phyloP scores from a whole-genome alignment of 2,888 invertebrate species.

The Parthenolecanium corni region DNA sequence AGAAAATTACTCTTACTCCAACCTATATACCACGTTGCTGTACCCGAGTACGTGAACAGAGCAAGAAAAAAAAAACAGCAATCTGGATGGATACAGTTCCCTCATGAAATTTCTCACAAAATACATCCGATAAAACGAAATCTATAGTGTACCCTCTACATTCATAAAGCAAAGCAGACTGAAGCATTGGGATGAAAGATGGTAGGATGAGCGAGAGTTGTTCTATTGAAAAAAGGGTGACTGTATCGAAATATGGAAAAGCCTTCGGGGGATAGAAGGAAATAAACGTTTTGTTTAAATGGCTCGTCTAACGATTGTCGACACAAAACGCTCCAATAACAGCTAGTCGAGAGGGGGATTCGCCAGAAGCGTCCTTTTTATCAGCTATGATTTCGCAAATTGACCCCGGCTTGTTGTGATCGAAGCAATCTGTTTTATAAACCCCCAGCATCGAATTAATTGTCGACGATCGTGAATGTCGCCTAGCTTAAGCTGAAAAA shows the following conservation, averaged over 20 bases:
- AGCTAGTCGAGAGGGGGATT: conserved; percentile 11
- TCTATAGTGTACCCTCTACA: too few species aligned
- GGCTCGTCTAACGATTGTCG: not conserved
- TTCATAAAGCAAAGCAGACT: too few species aligned
- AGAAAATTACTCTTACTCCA: too few species aligned
- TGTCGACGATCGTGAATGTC: not conserved
- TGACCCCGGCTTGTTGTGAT: conserved; percentile 16
- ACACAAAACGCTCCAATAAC: conserved; percentile 14
- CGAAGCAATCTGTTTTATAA: conserved; percentile 18
- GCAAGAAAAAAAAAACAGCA: too few species aligned
- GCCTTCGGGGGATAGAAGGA: not conserved
- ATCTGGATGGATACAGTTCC: too few species aligned
- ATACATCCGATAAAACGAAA: too few species aligned
- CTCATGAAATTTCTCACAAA: too few species aligned
- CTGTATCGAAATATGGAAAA: not conserved
- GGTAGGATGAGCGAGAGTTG: not conserved
- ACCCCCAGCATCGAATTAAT: conserved; percentile 15
- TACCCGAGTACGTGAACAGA: too few species aligned
- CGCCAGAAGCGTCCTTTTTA: not conserved
- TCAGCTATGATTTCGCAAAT: conserved; percentile 18
- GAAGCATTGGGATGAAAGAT: not conserved
- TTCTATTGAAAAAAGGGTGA: conserved; percentile 5
- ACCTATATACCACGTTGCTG: too few species aligned
- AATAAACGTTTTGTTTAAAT: conserved; percentile 8
- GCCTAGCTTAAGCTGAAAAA: too few species aligned